Base-by-base conservation (phyloP, 2,113 vertebrate genomes). In the Callipepla californica region DNA sequence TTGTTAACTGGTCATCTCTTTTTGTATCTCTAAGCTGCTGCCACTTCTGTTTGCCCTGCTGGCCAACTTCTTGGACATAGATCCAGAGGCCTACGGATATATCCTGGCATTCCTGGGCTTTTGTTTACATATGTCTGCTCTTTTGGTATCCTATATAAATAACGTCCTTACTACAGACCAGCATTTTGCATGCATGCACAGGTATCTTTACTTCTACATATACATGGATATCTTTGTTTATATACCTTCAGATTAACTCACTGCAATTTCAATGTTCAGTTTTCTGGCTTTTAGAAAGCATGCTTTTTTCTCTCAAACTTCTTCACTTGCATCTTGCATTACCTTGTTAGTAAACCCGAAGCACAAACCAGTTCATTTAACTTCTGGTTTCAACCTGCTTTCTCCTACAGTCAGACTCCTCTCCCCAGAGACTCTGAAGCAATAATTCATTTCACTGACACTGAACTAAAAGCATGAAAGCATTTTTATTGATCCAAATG, bases 261-360 rank as follows among this genome's bases (percentile, higher is more conserved):
- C 6, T 62, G 7, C 12, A 9, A 2, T 66, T 92, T 80, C 48
- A 42, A 11, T 36, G 23, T 30, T 62, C 21, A 45, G 30, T 25
- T 58, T 66, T 70, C 21, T 67, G 20, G 3, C 59, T 93, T 19
- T 59, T 62, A 77, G 90, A 81, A 83, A 67, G 3, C 1, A 1
- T 50, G 6, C 0, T 10, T 90, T 69, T 9, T 88, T 66, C 12
- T 45, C 48, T 72, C 58, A 62, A 81, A 57, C 30, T 68, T 47
- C 1, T 59, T 44, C 15, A 2, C 11, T 55, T 58, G 12, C 7
- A 3, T 36, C 15, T 83, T 44, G 13, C 0, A 0, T 72, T 57
- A 23, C 8, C 21, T 5, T 79, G 15, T 7, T 59, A 25, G 47
- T 23, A 70, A 83, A 86, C 12, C 11, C 17, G n/a, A 66, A 82